Evolutionary conservation across 1,140 invertebrate genomes (phyloP).

Genomic region (Sinella curviseta): DNA sequence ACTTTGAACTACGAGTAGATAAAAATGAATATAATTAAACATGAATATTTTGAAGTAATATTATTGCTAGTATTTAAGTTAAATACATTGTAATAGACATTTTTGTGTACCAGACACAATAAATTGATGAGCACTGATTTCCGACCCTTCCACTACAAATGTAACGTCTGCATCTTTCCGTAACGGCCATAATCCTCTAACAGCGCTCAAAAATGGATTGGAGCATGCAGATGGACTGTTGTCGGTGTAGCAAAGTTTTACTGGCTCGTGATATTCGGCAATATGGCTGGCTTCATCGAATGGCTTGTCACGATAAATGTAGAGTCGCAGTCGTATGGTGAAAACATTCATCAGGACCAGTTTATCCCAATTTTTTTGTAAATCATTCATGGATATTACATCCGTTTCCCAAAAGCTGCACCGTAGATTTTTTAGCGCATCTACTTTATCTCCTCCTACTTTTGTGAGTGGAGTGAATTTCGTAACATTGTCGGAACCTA

Average conservation of each 20-base stretch:
- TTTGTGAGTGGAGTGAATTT: neutral
- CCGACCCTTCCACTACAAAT: neutral
- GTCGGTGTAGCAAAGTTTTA: neutral
- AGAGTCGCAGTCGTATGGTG: neutral
- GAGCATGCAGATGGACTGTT: neutral
- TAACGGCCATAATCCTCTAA: neutral
- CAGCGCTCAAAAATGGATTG: neutral
- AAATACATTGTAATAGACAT: neutral
- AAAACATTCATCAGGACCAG: neutral
- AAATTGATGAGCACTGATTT: neutral
- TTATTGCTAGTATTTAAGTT: neutral
- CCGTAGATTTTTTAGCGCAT: neutral
- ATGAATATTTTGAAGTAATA: neutral
- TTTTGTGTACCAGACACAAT: neutral
- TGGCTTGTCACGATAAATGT: neutral
- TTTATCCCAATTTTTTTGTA: neutral
- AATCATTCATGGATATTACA: neutral
- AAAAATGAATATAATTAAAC: neutral
- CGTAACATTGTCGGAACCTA: neutral
- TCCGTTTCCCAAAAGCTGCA: constrained; percentile 15
- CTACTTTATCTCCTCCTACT: neutral
- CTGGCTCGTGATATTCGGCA: neutral
- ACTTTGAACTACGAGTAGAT: neutral
- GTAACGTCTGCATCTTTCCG: neutral
- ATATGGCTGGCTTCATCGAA: neutral